phyloP scores from a whole-genome alignment of 2,888 invertebrate species.

The Tinea semifulvella region DNA sequence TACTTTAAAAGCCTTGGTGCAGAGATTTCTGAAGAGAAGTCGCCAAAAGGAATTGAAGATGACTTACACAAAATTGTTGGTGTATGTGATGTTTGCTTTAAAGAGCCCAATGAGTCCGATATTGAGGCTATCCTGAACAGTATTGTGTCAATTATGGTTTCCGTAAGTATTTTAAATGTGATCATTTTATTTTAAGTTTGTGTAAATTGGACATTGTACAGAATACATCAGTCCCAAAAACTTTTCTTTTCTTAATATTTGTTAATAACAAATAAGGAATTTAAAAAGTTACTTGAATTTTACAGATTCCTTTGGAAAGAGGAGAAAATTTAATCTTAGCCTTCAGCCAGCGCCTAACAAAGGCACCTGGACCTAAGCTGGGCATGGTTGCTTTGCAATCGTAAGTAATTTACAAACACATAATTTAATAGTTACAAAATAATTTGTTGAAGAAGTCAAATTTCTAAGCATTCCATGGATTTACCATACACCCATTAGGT shows the following conservation, averaged over 20 bases:
- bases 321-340: constrained; percentile 89
- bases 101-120: constrained; percentile 85
- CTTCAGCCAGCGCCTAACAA: constrained; percentile 91
- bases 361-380: constrained; percentile 83
- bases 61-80: constrained; percentile 94
- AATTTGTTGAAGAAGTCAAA: too few relatives aligned
- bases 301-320: constrained; percentile 82
- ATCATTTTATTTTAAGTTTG: not conserved
- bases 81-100: constrained; percentile 92
- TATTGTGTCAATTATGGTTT: constrained; percentile 94
- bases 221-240: not conserved
- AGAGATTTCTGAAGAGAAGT: constrained; percentile 91
- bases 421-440: too few relatives aligned
- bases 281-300: constrained; percentile 14
- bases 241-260: too few relatives aligned
- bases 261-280: too few relatives aligned
- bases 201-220: not conserved
- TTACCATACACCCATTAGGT: too few relatives aligned
- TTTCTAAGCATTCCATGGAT: too few relatives aligned
- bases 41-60: constrained; percentile 89
- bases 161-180: constrained; percentile 61
- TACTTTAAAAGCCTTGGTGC: constrained; percentile 95
- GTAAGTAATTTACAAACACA: too few relatives aligned
- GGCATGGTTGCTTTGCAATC: constrained; percentile 85
- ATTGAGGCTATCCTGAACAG: constrained; percentile 95